Conservation (phyloP, 2,888 invertebrate genomes). For the Pachydiplax longipennis region DNA sequence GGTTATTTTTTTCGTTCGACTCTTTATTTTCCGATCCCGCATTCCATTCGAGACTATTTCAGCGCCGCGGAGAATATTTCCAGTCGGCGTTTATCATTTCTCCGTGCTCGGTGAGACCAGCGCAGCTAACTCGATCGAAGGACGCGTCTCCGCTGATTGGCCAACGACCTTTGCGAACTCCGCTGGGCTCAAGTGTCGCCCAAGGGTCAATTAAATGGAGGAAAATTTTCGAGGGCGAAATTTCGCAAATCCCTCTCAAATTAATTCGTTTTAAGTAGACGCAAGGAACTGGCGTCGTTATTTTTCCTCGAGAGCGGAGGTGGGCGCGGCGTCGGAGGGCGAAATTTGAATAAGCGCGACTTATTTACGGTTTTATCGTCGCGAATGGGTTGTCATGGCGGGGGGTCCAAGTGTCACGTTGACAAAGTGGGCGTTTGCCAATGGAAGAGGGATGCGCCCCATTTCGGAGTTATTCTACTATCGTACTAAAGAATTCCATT, state of each 20-base stretch:
- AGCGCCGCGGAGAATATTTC: too few species aligned
- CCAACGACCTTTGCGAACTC: not conserved
- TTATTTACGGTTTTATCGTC: not conserved
- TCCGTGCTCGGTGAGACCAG: not conserved
- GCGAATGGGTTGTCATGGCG: not conserved
- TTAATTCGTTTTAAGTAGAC: not conserved
- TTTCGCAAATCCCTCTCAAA: not conserved
- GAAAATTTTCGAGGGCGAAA: not conserved
- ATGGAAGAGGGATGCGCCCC: not conserved
- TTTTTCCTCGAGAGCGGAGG: not conserved
- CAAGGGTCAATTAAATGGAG: constrained; percentile 9
- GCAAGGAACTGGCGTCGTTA: not conserved
- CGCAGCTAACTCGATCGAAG: constrained; percentile 24
- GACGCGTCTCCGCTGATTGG: constrained; percentile 31
- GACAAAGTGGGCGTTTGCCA: not conserved
- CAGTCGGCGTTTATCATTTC: not conserved
- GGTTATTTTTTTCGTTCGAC: too few species aligned
- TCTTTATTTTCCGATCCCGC: too few species aligned
- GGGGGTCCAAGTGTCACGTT: too few species aligned
- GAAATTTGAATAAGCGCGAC: not conserved
- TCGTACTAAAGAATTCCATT: not conserved
- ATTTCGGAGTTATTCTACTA: not conserved
- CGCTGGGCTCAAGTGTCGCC: not conserved
- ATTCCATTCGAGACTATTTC: too few species aligned
- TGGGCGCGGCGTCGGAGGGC: not conserved